Evolutionary conservation across 2,113 vertebrate genomes (phyloP), one percentile per base, ranked within the genome.

Genomic region (Burhinus bistriatus): DNA sequence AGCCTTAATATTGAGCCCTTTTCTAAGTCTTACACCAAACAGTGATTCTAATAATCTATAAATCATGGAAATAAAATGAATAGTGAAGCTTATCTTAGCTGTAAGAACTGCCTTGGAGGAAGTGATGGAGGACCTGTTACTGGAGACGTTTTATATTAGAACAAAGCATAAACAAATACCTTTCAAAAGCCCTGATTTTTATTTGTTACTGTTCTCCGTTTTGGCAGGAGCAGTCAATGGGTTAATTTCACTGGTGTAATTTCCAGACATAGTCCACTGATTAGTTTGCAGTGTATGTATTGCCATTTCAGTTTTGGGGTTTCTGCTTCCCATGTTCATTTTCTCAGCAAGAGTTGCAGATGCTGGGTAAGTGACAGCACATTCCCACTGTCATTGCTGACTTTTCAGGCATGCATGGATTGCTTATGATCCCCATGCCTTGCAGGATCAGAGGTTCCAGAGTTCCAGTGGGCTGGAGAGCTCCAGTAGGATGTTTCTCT

Each of bases 341-440:
- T 89, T 66, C 44, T 89, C 89, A 81, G 80, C 26, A 64, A 89
- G 80, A 64, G 29, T 30, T 87, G 44, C n/a, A 85, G 76, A 83
- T 92, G 78, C 81, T 91, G 54, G 62, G 59, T 68, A 81, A 83
- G n/a, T 75, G 54, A 82, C 58, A 82, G 45, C 61, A 69, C 72
- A 29, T 52, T 76, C 55, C 59, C 17, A 27, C 58, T 79, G 58
- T 87, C 89, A 26, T 8, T 76, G 40, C 68, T 95, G 78, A 70
- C 80, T 89, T 97, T 68, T 51, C 78, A 88, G 89, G 95, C 77
- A 59, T 78, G 92, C 65, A 30, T 70, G 85, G 59, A 73, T 69
- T 90, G 79, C 14, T 68, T 12, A 7, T 38, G 47, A 49, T 91
- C 29, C 58, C 23, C 7, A 11, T 89, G 34, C 62, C 62, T 93